Evolutionary conservation across 2,797 vertebrate species (phyloP), one percentile per base, ranked within the genome.

Genomic region (Leptatherina wallacei): DNA sequence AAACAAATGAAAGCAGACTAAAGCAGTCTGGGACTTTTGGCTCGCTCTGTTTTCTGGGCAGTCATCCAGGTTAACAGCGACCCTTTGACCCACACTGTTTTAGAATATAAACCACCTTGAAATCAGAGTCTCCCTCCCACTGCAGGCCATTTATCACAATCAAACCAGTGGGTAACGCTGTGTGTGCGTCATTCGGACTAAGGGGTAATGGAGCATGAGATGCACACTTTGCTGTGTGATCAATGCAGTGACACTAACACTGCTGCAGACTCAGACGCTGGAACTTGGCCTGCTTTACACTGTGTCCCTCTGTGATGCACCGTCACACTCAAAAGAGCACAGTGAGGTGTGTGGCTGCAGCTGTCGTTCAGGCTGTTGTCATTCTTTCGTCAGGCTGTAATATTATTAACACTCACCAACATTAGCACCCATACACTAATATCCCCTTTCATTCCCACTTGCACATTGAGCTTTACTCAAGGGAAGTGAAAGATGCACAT

Each of bases 21-120:
- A 78, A 65, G 82, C 57, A 63, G 66, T 56, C 51, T 68, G 67
- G 83, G 80, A 55, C 86, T 83, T 88, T 81, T 70, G 33, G 57
- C 71, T 11, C 69, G 29, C 89, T 87, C 78, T 86, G 77, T 87
- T 89, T 88, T 91, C 85, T 85, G 89, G 92, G 89, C 89, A 73
- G 20, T 75, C 67, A 61, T 92, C 90, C 91, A 92, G 85, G 71
- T 81, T 85, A 86, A 87, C 66, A 54, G 69, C 76, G 85, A 93
- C 90, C 91, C 81, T 58, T 20, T 84, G 87, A 87, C 85, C 88
- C 75, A 65, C 24, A n/a, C 87, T 82, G 72, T 88, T 93, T 92
- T 90, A 82, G 86, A 92, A 94, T 91, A 92, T 92, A 89, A 94
- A 93, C 88, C 91, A 93, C 93, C 93, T 93, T 94, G 89, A 95